Conservation (phyloP, 2,113 vertebrate genomes). For the Platysteira castanea region DNA sequence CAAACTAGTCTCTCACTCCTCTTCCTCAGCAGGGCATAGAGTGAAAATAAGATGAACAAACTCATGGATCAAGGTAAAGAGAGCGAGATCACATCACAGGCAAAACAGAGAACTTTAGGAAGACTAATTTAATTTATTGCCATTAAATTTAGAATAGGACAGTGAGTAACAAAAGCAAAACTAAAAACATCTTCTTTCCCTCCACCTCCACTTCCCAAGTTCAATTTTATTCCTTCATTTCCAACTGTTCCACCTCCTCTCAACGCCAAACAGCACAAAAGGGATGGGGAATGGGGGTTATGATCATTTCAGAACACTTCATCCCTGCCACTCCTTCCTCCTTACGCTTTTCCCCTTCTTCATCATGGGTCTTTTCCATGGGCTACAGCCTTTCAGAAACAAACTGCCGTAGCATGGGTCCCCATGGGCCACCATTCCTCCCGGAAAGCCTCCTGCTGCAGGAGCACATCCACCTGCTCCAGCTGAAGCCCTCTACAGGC, state of each 20-base stretch:
- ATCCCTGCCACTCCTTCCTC: not conserved
- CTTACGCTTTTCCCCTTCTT: not conserved
- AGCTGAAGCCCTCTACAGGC: not conserved
- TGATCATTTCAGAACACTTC: not conserved
- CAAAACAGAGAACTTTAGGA: not conserved
- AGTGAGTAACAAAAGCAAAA: not conserved
- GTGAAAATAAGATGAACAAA: not conserved
- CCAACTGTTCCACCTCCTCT: not conserved
- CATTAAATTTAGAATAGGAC: not conserved
- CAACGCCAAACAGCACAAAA: not conserved
- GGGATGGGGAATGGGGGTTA: not conserved
- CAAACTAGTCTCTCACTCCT: not conserved
- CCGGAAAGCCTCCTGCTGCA: not conserved
- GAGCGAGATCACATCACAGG: fast-evolving
- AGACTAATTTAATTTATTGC: not conserved
- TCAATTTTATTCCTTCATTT: not conserved
- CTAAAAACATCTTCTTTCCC: not conserved
- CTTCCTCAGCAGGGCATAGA: not conserved
- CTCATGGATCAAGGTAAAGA: too few species aligned
- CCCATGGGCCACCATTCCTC: not conserved
- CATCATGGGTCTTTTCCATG: not conserved
- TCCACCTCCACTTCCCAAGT: not conserved
- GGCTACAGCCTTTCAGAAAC: not conserved
- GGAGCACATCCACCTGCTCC: not conserved
- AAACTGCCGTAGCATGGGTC: not conserved